Evolutionary conservation across 2,888 invertebrate genomes (phyloP), one percentile per base, ranked within the genome.

Genomic region (Amaurobius ferox): DNA sequence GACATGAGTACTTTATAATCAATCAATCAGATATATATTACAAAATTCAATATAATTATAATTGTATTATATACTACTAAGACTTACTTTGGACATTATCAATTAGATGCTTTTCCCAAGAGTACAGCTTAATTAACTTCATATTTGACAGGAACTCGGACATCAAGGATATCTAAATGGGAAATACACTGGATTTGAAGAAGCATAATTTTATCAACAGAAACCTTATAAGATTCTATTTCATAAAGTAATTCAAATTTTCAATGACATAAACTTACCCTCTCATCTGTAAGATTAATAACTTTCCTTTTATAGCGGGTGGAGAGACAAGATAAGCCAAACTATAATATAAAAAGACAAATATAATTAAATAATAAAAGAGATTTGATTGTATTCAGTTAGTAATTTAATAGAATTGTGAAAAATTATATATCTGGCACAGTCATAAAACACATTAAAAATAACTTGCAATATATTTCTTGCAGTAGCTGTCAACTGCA

Each of bases 121-220:
- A 93, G 90, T 94, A 94, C 92, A 94, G 93, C 91, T 94, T 94
- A 81, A 94, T 93, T 29, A 94, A 90, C 89, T 93, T 93, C 62
- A 94, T 93, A 89, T 92, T 93, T 32, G 92, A 92, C 16, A 94
- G 90, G 16, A 94, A 91, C 89, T 94, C 94, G 73, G 92, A 93
- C 90, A 94, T 93, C 85, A 93, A 90, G 44, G 92, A 91, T 5
- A 94, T 91, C 92, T 92, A 88, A 30, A 76, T 35, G 5, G 5
- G 5, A 68, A 44, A 61, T 40, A 55, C 13, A 44, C 40, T 72
- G 13, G 16, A 74, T 23, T n/a, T 26, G 11, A 28, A 70, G 1
- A 68, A 19, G 9, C 2, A n/a, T 9, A 39, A 3, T n/a, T 67
- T 0, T 16, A n/a, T 23, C n/a, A 23, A 23, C 9, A 35, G n/a